Evolutionary conservation across 2,888 invertebrate genomes (phyloP).

Genomic region (Platycheirus rosarum): DNA sequence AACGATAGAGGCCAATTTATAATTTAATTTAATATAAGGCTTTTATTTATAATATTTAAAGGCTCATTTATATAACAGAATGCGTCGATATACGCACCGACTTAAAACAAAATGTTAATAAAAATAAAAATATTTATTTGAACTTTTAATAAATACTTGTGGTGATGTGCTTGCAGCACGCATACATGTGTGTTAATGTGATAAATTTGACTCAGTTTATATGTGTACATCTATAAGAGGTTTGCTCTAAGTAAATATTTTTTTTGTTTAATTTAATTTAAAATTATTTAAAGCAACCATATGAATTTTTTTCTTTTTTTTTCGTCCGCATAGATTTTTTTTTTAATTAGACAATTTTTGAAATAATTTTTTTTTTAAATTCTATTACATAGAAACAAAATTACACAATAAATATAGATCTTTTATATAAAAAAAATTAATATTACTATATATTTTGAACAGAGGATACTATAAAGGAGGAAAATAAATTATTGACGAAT

Average conservation of each 20-base stretch:
- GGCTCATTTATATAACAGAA: constrained; percentile 47
- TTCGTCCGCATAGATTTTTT: constrained; percentile 10
- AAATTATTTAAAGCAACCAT: constrained; percentile 56
- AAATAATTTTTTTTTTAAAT: constrained; percentile 11
- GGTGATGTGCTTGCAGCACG: constrained; percentile 65
- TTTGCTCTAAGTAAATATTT: constrained; percentile 52
- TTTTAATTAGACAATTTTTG: constrained; percentile 5
- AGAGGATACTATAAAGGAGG: constrained; percentile 27
- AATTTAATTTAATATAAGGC: too few species aligned
- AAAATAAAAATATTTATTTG: constrained; percentile 36
- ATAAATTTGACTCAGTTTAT: constrained; percentile 17
- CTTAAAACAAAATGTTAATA: neutral
- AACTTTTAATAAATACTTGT: constrained; percentile 70
- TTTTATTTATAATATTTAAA: too few species aligned
- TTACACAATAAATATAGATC: constrained; percentile 52
- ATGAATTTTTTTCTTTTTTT: constrained; percentile 5
- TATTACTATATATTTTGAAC: constrained; percentile 35
- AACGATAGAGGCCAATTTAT: too few species aligned
- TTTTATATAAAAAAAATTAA: constrained; percentile 40
- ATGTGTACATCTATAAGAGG: constrained; percentile 37
- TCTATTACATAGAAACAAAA: constrained; percentile 52
- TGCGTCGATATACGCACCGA: neutral
- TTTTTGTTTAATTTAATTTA: constrained; percentile 12
- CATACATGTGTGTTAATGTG: constrained; percentile 9
- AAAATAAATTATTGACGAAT: constrained; percentile 59